A percentile compares a stretch with the other conserved stretches of the same genome.
phyloP scores from a whole-genome alignment of 1,140 invertebrate species.

The Globodera rostochiensis region DNA sequence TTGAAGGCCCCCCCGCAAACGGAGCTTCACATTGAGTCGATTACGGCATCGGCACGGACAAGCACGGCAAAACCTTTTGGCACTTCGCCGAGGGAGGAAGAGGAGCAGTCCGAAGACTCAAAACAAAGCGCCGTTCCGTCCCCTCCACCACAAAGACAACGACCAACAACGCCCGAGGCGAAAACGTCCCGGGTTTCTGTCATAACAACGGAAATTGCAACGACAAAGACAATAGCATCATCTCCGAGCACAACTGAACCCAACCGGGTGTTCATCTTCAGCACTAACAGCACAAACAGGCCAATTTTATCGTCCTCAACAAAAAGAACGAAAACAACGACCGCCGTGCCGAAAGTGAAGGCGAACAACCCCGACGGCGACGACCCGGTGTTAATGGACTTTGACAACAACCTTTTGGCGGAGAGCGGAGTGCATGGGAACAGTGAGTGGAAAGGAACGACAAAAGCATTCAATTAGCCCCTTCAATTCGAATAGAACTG shows the following conservation, averaged over 20 bases:
- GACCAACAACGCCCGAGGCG: constrained; percentile 2
- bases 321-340: constrained; percentile 10
- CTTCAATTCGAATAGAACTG: constrained; percentile 43
- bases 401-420: constrained; percentile 33
- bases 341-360: constrained; percentile 27
- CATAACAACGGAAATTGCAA: background rate
- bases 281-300: constrained; percentile 8
- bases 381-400: constrained; percentile 38
- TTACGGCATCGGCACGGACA: background rate
- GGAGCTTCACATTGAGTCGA: background rate
- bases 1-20: background rate
- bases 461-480: constrained; percentile 2
- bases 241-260: background rate
- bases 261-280: background rate
- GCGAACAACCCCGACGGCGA: constrained; percentile 36
- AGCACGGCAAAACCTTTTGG: background rate
- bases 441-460: background rate
- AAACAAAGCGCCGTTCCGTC: background rate
- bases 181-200: background rate
- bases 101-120: background rate
- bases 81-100: background rate
- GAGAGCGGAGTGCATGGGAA: constrained; percentile 32
- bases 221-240: constrained; percentile 17
- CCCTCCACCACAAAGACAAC: constrained; percentile 25
- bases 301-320: constrained; percentile 14